Percentiles rank a stretch among this genome's conserved stretches.
Evolutionary conservation across 2,797 vertebrate genomes (phyloP).

Genomic region (Coluber constrictor): DNA sequence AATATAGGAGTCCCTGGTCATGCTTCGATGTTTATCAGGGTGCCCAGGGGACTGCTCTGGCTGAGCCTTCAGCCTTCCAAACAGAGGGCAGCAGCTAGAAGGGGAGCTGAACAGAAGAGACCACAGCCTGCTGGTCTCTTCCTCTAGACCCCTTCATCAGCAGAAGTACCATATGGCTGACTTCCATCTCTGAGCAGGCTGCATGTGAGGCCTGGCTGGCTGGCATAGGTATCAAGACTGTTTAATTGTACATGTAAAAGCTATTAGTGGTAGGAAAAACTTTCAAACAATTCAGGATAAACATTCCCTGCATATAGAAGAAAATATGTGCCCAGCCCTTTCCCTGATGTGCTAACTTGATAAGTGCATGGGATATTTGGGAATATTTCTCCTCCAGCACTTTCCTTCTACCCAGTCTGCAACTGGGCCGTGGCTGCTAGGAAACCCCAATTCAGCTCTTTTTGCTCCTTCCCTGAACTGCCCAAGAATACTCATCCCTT

Average conservation of each 20-base stretch:
- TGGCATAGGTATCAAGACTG: not conserved
- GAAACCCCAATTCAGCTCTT: not conserved
- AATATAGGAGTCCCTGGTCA: not conserved
- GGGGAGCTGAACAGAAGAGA: not conserved
- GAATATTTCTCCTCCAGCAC: not conserved
- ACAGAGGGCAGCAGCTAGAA: not conserved
- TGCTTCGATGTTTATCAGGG: not conserved
- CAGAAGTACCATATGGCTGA: not conserved
- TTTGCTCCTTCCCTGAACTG: not conserved
- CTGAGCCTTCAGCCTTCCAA: not conserved
- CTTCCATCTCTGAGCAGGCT: not conserved
- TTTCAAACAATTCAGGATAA: not conserved
- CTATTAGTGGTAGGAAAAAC: not conserved
- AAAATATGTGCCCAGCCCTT: not conserved
- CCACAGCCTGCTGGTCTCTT: not conserved
- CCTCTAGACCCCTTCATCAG: not conserved
- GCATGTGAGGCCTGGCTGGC: not conserved
- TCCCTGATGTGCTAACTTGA: no score
- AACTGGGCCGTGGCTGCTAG: not conserved
- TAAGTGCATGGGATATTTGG: not conserved
- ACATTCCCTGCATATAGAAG: not conserved
- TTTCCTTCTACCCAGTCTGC: not conserved
- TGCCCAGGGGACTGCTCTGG: not conserved
- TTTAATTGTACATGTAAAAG: not conserved
- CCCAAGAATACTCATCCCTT: not conserved